Conservation (phyloP, 2,888 invertebrate species). For the Thymelicus lineola region DNA sequence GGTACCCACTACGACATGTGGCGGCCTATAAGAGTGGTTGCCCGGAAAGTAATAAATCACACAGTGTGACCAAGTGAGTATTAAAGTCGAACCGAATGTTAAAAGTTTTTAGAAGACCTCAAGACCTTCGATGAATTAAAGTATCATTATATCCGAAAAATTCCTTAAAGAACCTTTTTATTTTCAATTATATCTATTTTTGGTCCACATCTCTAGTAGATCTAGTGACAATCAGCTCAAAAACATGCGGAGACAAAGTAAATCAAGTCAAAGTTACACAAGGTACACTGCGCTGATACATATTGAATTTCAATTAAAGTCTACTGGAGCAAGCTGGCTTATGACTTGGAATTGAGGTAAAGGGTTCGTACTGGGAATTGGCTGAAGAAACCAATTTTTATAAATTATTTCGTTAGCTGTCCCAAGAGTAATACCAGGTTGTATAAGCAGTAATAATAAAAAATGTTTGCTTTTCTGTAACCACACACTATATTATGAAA, state of each 20-base stretch:
- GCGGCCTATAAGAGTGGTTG: no score
- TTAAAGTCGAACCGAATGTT: no score
- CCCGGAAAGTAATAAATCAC: conserved; percentile 4
- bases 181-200: no score
- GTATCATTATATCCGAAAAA: no score
- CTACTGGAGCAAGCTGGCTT: conserved; percentile 5
- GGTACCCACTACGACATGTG: no score
- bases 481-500: no score
- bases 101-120: no score
- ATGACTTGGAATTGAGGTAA: conserved; percentile 1
- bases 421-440: not conserved
- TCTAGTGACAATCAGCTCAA: not conserved
- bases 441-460: not conserved
- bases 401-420: not conserved
- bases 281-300: not conserved
- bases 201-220: no score
- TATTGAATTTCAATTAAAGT: conserved; percentile 33
- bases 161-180: no score
- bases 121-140: no score
- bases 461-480: no score
- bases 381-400: not conserved
- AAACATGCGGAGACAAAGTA: not conserved
- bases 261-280: not conserved
- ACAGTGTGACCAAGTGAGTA: not conserved
- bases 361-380: conserved; percentile 3